Evolutionary conservation across 2,888 invertebrate species (phyloP), one percentile per base, ranked within the genome.

Genomic region (Dorcus parallelipipedus): DNA sequence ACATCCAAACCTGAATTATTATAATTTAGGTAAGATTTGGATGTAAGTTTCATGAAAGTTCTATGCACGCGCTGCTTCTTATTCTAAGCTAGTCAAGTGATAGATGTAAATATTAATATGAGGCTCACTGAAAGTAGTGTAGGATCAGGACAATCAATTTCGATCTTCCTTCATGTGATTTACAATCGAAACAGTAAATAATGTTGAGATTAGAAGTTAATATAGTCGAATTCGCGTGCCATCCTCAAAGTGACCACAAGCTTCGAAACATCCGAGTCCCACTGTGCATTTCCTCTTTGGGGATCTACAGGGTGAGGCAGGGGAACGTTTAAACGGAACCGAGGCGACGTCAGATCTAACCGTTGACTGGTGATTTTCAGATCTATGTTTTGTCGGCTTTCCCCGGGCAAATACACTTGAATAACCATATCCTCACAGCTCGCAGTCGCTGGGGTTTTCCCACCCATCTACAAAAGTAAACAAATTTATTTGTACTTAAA

Each of bases 381-480:
- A 63, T 90, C 87, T 58, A 95, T 85, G 70, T 89, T 88, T 64
- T 89, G 86, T 47, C 84, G 84, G 60, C 83, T 84, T 72, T 94
- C 93, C 2, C 85, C 89, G 0, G 93, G 90, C 74, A 96, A 79
- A 67, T 85, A 80, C 10, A 95, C 83, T 59, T 84, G 83, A 23
- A 96, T 80, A n/a, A 93, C 82, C 78, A 96, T 86, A 75, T 92
- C 89, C 77, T 96, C 95, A 78, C 95, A 95, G 71, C 93, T 93
- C 3, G 91, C 84, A 0, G 91, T 87, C 2, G 86, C 80, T 14
- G 89, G 86, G 0, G 89, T 91, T 75, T 91, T 93, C 60, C 87
- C 86, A 1, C 90, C 88, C 83, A 94, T 89, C 89, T 92, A 79
- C 52, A 74, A 69, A 20, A 20, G 20, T 2, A 14, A 1, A 14